Evolutionary conservation across 1,140 invertebrate species (phyloP), one percentile per base, ranked within the genome.

Genomic region (Atta colombica): DNA sequence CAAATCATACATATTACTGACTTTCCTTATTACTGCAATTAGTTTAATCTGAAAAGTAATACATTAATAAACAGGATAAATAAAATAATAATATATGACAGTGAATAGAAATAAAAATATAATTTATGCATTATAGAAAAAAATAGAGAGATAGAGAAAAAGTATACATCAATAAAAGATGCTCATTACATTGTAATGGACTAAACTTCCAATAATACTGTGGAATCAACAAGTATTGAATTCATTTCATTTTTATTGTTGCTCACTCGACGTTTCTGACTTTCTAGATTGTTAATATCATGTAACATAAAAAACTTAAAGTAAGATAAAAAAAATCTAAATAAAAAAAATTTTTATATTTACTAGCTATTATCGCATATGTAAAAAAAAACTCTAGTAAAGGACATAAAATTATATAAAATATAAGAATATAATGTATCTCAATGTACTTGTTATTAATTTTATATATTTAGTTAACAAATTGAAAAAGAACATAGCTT

Each of bases 401-500:
- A 25, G 1, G 45, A 75, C 7, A 18, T 74, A 31, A 63, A 61
- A 21, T 16, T 21, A 75, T 75, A 51, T 74, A 6, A 61, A 61
- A n/a, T n/a, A 39, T 21, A 60, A 72, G 16, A 72, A 55, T 25
- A 61, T n/a, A n/a, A 39, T 39, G n/a, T 28, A 14, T 7, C n/a
- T 35, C 14, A 31, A 10, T 18, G 16, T 69, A 35, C 25, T 18
- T 31, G 45, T 21, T 31, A 28, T 28, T 84, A 84, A 84, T 74
- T 84, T 61, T 51, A 75, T 84, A 84, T 61, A 84, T 84, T 84
- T 75, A 63, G 80, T 84, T 84, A 75, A 75, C 69, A 84, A 84
- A 84, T 72, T 61, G 69, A 74, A 84, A 84, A 84, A 51, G 80
- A 49, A 84, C 55, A 74, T 14, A 75, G 39, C 58, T 58, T 84